Evolutionary conservation across 2,888 invertebrate species (phyloP), one percentile per base, ranked within the genome.

Genomic region (Dryocosmus kuriphilus): DNA sequence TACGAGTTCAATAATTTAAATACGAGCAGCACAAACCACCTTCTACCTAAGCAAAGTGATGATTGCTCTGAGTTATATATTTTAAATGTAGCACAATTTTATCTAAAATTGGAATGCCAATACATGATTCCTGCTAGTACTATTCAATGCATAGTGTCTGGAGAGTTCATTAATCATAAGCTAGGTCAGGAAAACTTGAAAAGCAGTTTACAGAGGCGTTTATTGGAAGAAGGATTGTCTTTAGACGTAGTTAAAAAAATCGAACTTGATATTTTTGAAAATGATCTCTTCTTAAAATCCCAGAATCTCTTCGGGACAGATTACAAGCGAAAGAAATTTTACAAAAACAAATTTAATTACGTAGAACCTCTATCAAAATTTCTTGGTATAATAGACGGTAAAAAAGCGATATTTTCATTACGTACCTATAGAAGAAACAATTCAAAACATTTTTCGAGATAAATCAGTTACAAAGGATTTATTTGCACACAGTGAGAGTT

Each of bases 321-420:
- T 27, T 27, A 63, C 30, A 63, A 63, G 35, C 22, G 63, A 24
- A 63, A 63, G 19, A 63, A 30, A 6, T 30, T 27, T 27, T 30
- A 63, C 30, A 63, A 63, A 35, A 11, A 19, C 7, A 6, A 22
- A 63, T 27, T 63, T 14, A 38, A 38, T 38, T 38, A 38, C 38
- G 38, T 46, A 46, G 19, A 46, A 46, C 19, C 46, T 19, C 19
- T 19, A 14, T 19, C 46, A 4, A 32, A 65, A 65, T 27, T 27
- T 14, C 22, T 65, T n/a, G 24, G 65, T 24, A n/a, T 1, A 19
- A 19, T 27, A 32, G 35, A 63, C 16, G 24, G 63, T 11, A 63
- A 63, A 63, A 63, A 65, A 65, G 32, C 65, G 9, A 27, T 65
- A 14, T 65, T 65, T 65, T 65, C 35, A 65, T 65, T 65, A 65